These are phyloP conservation scores for Lateolabrax maculatus DNA, from an alignment of 2,797 vertebrate species.

Conservation along the genomic window DNA sequence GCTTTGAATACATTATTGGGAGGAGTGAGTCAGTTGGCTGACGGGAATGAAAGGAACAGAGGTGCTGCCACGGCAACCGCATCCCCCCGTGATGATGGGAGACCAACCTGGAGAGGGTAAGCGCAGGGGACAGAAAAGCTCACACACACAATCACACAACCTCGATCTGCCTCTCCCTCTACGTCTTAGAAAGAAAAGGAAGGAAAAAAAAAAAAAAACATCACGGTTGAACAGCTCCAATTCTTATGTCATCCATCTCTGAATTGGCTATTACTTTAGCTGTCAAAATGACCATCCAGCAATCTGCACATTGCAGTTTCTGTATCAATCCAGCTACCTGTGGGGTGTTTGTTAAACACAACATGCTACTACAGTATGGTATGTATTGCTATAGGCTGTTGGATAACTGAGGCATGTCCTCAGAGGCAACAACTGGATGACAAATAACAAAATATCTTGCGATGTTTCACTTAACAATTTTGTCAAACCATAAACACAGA, in stretches of 20 bases:
- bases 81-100: slow-evolving; percentile 59
- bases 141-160: slow-evolving; percentile 32
- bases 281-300: slow-evolving; percentile 67
- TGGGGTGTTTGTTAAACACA: slow-evolving; percentile 13
- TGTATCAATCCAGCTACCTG: slow-evolving; percentile 35
- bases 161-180: slow-evolving; percentile 21
- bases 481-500: slow-evolving; percentile 20
- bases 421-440: slow-evolving; percentile 27
- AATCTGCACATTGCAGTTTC: slow-evolving; percentile 50
- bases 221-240: slow-evolving; percentile 58
- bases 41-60: slow-evolving; percentile 64
- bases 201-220: slow-evolving; percentile 20
- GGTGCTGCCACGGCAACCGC: slow-evolving; percentile 82
- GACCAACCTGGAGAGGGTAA: slow-evolving; percentile 59
- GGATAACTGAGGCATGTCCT: slow-evolving; percentile 6
- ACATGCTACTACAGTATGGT: slow-evolving; percentile 7
- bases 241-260: slow-evolving; percentile 68
- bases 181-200: background rate
- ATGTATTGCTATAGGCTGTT: slow-evolving; percentile 39
- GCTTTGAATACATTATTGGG: slow-evolving; percentile 66
- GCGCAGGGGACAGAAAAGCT: slow-evolving; percentile 49
- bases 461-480: slow-evolving; percentile 23
- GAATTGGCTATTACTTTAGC: slow-evolving; percentile 71
- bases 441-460: slow-evolving; percentile 24
- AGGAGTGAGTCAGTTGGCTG: slow-evolving; percentile 64